Base-by-base conservation (phyloP, 2,113 vertebrate genomes). In the Centrocercus urophasianus region DNA sequence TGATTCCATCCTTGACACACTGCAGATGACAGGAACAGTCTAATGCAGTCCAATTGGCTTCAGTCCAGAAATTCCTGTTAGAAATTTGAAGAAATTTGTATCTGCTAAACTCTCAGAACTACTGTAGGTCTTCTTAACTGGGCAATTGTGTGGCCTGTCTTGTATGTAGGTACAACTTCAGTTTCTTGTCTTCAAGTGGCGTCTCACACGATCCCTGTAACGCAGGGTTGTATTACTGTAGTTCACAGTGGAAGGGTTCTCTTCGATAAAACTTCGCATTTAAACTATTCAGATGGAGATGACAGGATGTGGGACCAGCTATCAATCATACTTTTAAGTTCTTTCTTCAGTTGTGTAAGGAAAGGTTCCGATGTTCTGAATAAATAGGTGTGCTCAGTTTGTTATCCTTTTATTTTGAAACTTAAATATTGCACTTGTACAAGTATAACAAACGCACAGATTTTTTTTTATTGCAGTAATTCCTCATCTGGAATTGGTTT, bases 361-460 rank as follows among this genome's bases (percentile, higher is more conserved):
- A 94, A 95, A 90, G 52, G 50, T 95, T 97, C 72, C 52, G 13
- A 66, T 93, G 25, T 69, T 77, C 45, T 38, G 75, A 95, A 77
- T 96, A 96, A 97, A 93, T 95, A 83, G 34, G 42, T 95, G 85
- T 94, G 60, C 93, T 97, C 42, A 60, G 90, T 95, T 95, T 95
- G 83, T 96, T 95, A 91, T 73, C 59, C 67, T 96, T 97, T 95
- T 88, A 75, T 91, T 97, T 96, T 93, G 60, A 95, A 97, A 66
- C 93, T 85, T 96, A 93, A 95, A 85, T 95, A 92, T 83, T 97
- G 96, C 93, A 97, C 95, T 97, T 98, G 83, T 94, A 90, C 81
- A 97, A 96, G 93, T 82, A 92, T 25, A 86, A 90, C 85, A 90
- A 93, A 97, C 21, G 61, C 93, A 96, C 90, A 97, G 74, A 22